Evolutionary conservation across 2,888 invertebrate genomes (phyloP), one percentile per base, ranked within the genome.

Genomic region (Pteria penguin): DNA sequence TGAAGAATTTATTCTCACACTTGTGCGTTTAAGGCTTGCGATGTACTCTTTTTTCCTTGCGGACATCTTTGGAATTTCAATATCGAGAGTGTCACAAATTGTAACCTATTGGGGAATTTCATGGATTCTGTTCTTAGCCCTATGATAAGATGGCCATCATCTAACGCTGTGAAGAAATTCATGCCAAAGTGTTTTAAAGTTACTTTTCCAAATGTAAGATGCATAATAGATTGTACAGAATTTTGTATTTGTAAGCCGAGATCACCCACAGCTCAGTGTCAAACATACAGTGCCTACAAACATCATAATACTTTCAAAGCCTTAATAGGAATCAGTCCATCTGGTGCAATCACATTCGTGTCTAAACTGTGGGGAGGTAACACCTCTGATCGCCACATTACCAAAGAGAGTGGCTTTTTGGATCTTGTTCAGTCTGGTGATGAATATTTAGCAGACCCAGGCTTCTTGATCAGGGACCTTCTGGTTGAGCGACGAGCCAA

Each of bases 261-360:
- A 36, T 24, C 45, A 11, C 65, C 65, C 22, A 45, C 65, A 14
- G 65, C 65, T 14, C 65, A 65, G n/a, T 45, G 24, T 11, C 22
- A 26, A 26, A 65, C 45, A 14, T 65, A 45, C 27, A 65, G 65
- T 65, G 5, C n/a, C 8, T 65, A 65, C 27, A 65, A 65, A 26
- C 45, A 65, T 65, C 65, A 65, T 18, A 65, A 65, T 65, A 65
- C 65, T 14, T 45, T 26, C 24, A 65, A 65, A 36, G 36, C 45
- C 22, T 27, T 65, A 26, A 26, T 65, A 8, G 65, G 36, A 4
- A 65, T 65, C 22, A 65, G n/a, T 4, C 52, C 65, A 65, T 65
- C 65, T 45, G 65, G 65, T 45, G 65, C 65, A 5, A 24, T 65
- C n/a, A 24, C 27, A 5, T 65, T 65, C 52, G 27, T 65, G 11